These are phyloP conservation scores for Mylabris phalerata DNA, from an alignment of 1,140 invertebrate genomes.

Conservation along the genomic window DNA sequence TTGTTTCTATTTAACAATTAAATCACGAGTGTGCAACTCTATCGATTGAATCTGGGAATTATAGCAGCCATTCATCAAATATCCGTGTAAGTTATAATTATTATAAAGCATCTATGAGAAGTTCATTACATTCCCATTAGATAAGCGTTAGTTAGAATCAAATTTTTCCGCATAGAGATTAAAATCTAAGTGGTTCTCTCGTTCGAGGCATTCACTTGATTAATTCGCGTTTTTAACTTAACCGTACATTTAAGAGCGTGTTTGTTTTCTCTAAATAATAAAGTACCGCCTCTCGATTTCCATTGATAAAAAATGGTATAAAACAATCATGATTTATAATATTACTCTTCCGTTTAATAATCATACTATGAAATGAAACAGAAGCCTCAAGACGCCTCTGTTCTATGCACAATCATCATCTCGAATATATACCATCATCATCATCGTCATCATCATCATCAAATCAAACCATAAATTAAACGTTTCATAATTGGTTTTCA, in stretches of 20 bases:
- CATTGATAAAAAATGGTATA: constrained; percentile 23
- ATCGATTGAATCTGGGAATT: constrained; percentile 3
- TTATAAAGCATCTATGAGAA: background rate
- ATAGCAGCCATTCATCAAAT: background rate
- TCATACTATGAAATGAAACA: constrained; percentile 2
- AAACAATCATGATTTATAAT: constrained; percentile 23
- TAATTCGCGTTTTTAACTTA: constrained; percentile 4
- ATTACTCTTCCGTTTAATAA: constrained; percentile 4
- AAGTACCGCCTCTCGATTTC: constrained; percentile 22
- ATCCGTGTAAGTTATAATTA: constrained; percentile 8
- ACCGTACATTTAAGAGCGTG: background rate
- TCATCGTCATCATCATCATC: constrained; percentile 10
- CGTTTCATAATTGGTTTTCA: constrained; percentile 34
- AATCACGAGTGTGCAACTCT: too few species aligned
- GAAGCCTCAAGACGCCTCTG: constrained; percentile 9
- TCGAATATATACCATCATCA: constrained; percentile 3
- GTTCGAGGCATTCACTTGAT: constrained; percentile 1
- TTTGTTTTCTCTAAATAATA: constrained; percentile 26
- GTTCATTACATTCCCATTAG: constrained; percentile 15
- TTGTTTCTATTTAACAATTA: too few species aligned
- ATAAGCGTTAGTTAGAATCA: constrained; percentile 5
- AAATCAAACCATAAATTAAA: constrained; percentile 27
- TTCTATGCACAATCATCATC: background rate
- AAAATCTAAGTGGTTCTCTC: background rate
- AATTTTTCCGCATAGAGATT: constrained; percentile 7